These are phyloP conservation scores for Ceratina japonica DNA, from an alignment of 1,140 invertebrate species.

Conservation along the genomic window DNA sequence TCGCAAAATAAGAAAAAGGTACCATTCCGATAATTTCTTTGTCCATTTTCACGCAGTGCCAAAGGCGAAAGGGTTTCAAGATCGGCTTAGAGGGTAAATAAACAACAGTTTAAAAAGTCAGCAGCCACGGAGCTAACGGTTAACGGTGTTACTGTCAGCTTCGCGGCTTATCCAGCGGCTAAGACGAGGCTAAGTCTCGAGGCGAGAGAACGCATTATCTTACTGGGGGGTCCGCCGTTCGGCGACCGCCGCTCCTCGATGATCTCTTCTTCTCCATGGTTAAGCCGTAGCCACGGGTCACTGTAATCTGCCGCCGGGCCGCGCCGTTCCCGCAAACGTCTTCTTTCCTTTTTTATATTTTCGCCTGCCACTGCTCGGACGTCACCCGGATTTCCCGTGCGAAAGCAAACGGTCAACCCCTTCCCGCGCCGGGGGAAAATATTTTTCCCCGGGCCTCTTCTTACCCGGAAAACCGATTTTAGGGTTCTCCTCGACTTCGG, in stretches of 20 bases:
- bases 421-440: background rate
- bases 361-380: conserved; percentile 10
- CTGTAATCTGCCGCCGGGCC: conserved; percentile 31
- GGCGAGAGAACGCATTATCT: conserved; percentile 59
- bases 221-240: conserved; percentile 57
- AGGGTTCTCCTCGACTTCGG: too few species aligned
- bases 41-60: too few species aligned
- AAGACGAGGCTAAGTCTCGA: conserved; percentile 53
- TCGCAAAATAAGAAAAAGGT: too few species aligned
- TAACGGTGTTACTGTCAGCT: conserved; percentile 69
- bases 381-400: conserved; percentile 41
- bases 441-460: background rate
- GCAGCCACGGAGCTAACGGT: conserved; percentile 49
- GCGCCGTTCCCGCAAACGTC: conserved; percentile 38
- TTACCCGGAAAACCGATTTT: background rate
- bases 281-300: conserved; percentile 35
- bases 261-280: conserved; percentile 42
- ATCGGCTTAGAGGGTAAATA: conserved; percentile 59
- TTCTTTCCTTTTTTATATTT: conserved; percentile 32
- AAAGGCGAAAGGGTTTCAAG: background rate
- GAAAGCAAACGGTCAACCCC: background rate
- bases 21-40: too few species aligned
- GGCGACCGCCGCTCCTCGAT: conserved; percentile 4
- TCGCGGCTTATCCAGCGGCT: conserved; percentile 65
- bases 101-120: conserved; percentile 70